Percentiles rank a stretch among this genome's conserved stretches.
Conservation (phyloP, 1,140 invertebrate species). For the Drosophila kurseongensis region DNA sequence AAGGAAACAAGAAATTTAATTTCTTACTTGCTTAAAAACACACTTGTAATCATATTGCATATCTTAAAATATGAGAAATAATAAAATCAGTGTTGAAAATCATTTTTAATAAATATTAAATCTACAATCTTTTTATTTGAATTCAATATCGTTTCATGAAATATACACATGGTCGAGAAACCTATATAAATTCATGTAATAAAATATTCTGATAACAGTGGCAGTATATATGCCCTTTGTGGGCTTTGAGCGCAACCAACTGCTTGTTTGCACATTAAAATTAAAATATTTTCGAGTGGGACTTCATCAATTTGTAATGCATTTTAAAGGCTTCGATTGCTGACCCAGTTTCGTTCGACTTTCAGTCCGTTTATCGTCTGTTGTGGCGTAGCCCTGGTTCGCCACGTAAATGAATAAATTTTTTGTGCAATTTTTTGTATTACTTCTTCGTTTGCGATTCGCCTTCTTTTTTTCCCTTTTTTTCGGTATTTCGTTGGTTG, state of each 20-base stretch:
- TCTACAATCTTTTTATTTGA: too few relatives aligned
- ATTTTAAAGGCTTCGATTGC: slow-evolving; percentile 44
- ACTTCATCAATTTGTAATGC: slow-evolving; percentile 45
- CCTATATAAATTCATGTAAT: slow-evolving; percentile 5
- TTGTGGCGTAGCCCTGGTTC: slow-evolving; percentile 56
- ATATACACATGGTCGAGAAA: neutral
- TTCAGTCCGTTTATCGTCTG: slow-evolving; percentile 28
- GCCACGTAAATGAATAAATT: slow-evolving; percentile 73
- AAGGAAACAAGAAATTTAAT: too few relatives aligned
- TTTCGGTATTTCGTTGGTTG: slow-evolving; percentile 15
- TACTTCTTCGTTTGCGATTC: slow-evolving; percentile 49
- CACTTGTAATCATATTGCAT: too few relatives aligned
- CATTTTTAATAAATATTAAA: too few relatives aligned
- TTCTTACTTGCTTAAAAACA: too few relatives aligned
- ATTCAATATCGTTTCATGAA: too few relatives aligned
- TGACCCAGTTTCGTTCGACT: slow-evolving; percentile 49
- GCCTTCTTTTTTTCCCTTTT: slow-evolving; percentile 14
- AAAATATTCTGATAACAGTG: slow-evolving; percentile 13
- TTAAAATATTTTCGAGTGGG: slow-evolving; percentile 21
- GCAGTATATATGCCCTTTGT: slow-evolving; percentile 14
- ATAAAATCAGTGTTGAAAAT: too few relatives aligned
- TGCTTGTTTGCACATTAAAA: slow-evolving; percentile 42
- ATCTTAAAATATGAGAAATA: too few relatives aligned
- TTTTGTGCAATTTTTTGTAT: slow-evolving; percentile 70
- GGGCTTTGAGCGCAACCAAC: neutral